Evolutionary conservation across 2,888 invertebrate genomes (phyloP).

Genomic region (Oscheius sp.): DNA sequence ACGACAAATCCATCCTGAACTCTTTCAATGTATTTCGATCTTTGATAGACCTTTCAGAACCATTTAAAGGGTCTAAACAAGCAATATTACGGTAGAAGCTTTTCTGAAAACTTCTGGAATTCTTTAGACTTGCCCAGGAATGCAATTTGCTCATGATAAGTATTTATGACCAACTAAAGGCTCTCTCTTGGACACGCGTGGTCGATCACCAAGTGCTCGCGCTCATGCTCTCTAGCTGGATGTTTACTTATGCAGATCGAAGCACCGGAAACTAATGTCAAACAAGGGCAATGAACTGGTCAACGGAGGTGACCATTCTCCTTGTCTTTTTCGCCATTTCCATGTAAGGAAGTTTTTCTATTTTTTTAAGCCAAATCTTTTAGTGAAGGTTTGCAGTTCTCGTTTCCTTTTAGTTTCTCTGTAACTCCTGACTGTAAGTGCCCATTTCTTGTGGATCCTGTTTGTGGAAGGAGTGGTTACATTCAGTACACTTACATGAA

Average conservation of each 20-base stretch:
- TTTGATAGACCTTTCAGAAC: no score
- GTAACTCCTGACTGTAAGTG: slow-evolving; percentile 42
- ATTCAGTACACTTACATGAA: slow-evolving; percentile 57
- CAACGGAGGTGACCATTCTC: slow-evolving; percentile 3
- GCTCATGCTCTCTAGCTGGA: slow-evolving; percentile 29
- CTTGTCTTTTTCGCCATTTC: slow-evolving; percentile 2
- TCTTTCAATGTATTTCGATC: no score
- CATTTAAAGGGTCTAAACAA: no score
- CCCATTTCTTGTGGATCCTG: slow-evolving; percentile 49
- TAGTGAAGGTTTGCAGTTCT: neutral
- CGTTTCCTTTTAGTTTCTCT: slow-evolving; percentile 30
- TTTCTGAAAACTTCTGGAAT: no score
- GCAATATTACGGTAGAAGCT: no score
- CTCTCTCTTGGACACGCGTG: slow-evolving; percentile 26
- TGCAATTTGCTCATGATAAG: neutral
- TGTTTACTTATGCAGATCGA: slow-evolving; percentile 35
- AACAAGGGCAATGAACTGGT: slow-evolving; percentile 34
- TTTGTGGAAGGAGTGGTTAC: slow-evolving; percentile 53
- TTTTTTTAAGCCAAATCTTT: neutral
- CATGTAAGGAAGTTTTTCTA: slow-evolving; percentile 8
- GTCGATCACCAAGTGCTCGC: slow-evolving; percentile 31
- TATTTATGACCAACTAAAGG: slow-evolving; percentile 12
- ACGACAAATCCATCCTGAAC: no score
- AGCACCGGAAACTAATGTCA: slow-evolving; percentile 38
- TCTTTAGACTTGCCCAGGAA: no score